Percentiles rank a stretch among this genome's conserved stretches.
phyloP scores from a whole-genome alignment of 2,888 invertebrate genomes.

The Aspidapion aeneum region DNA sequence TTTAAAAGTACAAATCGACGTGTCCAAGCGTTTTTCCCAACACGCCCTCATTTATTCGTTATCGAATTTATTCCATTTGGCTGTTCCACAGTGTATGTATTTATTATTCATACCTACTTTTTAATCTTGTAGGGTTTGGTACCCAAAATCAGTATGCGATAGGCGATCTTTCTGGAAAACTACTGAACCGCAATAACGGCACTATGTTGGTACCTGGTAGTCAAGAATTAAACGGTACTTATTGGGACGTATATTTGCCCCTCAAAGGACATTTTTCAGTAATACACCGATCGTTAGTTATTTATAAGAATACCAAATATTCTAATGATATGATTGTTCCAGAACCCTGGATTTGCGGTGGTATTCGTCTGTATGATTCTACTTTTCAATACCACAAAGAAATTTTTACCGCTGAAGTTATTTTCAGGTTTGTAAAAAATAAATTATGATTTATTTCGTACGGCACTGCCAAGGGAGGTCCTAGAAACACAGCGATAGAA shows the following conservation, averaged over 20 bases:
- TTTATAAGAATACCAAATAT: constrained; percentile 63
- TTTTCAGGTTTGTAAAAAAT: constrained; percentile 44
- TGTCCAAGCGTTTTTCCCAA: too few species aligned
- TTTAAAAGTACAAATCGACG: too few species aligned
- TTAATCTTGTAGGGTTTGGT: constrained; percentile 57
- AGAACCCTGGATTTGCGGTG: constrained; percentile 62
- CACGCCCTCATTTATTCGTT: too few species aligned
- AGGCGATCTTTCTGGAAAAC: constrained; percentile 87
- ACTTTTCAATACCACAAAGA: constrained; percentile 66
- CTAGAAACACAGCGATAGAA: too few species aligned
- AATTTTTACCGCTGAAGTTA: constrained; percentile 74
- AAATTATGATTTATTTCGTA: background rate
- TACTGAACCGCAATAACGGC: constrained; percentile 68
- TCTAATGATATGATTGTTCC: constrained; percentile 43
- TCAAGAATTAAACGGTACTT: constrained; percentile 68
- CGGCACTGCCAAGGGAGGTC: too few species aligned
- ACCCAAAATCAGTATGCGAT: constrained; percentile 88
- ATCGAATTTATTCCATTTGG: too few species aligned
- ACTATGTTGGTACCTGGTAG: constrained; percentile 66
- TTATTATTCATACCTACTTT: too few species aligned
- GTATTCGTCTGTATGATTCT: constrained; percentile 59
- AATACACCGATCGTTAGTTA: constrained; percentile 73
- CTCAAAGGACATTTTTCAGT: constrained; percentile 77
- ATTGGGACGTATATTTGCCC: constrained; percentile 84
- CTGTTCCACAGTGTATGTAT: too few species aligned